Base-by-base conservation (phyloP, 2,113 vertebrate genomes). In the Rhinichthys klamathensis region DNA sequence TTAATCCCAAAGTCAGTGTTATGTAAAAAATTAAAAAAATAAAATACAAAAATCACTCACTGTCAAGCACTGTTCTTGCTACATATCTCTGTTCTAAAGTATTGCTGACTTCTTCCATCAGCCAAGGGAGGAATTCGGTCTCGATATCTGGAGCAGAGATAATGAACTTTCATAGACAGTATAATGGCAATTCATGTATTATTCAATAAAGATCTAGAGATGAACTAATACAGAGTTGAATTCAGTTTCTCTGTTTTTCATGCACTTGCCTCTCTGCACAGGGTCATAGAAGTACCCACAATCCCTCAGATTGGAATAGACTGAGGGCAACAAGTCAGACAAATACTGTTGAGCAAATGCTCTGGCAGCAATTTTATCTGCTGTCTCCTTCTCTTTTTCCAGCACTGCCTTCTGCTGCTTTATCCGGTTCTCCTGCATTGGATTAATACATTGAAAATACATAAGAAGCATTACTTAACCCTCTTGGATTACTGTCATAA, bases 211-310 rank as follows among this genome's bases (percentile, higher is more conserved):
- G 7, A 54, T 25, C 7, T 54, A 25, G 8, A 51, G 10, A 38
- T 38, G 0, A 23, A 38, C 38, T 38, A 38, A 69, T 23, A 38
- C 67, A 69, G 32, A 70, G 32, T 32, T 18, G 0, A 35, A 35
- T 69, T 21, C 30, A 58, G 18, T 23, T 23, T 56, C 6, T 56
- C 18, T 56, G 18, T 23, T 56, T 56, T 56, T 56, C 18, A 56
- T 56, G 18, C 54, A 83, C 93, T 60, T 60, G 98, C 97, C 97
- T 95, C 94, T 96, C 92, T 97, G 93, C 84, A 97, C 67, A 3
- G 96, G 94, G 84, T 99, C 96, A n/a, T 96, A 96, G 87, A 99
- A 98, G 92, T 94, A 98, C 6, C 98, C 98, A 2, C 94, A 92
- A 1, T 93, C 93, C 54, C 87, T 91, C 86, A 99, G 96, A 0